phyloP scores from a whole-genome alignment of 2,797 vertebrate species.

The Leptatherina wallacei region DNA sequence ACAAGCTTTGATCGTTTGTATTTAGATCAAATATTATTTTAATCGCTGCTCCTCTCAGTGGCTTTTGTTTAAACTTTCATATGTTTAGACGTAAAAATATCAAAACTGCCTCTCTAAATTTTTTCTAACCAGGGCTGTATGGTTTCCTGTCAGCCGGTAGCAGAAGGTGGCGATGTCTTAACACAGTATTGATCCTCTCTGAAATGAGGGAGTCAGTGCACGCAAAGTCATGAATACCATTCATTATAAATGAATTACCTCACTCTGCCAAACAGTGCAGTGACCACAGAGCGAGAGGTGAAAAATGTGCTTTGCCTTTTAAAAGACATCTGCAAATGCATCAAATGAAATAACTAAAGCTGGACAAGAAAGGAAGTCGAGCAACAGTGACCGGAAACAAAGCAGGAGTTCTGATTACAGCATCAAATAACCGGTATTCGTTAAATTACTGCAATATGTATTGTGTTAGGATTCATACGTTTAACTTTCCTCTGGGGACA shows the following conservation, averaged over 20 bases:
- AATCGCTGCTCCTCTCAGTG: neutral
- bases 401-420: conserved; percentile 21
- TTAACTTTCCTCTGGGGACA: conserved; percentile 11
- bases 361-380: conserved; percentile 6
- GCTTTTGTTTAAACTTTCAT: neutral
- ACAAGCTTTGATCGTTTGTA: neutral
- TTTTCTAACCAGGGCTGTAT: conserved; percentile 27
- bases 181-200: conserved; percentile 55
- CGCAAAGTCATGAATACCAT: conserved; percentile 56
- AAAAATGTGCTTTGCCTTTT: conserved; percentile 42
- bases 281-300: conserved; percentile 17
- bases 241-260: conserved; percentile 57
- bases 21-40: neutral
- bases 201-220: conserved; percentile 59
- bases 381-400: conserved; percentile 14
- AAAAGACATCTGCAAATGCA: conserved; percentile 35
- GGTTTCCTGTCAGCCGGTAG: conserved; percentile 31
- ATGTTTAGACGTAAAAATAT: neutral
- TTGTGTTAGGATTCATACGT: neutral
- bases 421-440: conserved; percentile 11
- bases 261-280: conserved; percentile 22
- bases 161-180: conserved; percentile 49
- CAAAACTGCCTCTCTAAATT: neutral
- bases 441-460: conserved; percentile 15
- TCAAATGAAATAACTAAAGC: conserved; percentile 5